phyloP scores from a whole-genome alignment of 1,140 invertebrate genomes.

The Bombus balteatus region DNA sequence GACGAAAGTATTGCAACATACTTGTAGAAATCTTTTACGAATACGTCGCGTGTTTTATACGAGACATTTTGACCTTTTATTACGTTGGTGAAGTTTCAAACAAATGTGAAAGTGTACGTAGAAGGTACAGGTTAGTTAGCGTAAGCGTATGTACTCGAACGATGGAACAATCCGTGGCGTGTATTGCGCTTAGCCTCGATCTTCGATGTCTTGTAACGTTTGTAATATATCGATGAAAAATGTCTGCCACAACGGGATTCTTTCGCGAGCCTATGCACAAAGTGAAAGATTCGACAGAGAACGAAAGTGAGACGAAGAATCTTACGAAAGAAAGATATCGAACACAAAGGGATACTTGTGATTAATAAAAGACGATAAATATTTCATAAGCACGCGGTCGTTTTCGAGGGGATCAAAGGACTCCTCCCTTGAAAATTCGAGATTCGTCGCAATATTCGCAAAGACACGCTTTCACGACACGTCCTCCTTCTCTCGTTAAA shows the following conservation, averaged over 20 bases:
- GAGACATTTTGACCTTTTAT: neutral
- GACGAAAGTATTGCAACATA: neutral
- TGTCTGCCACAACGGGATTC: too few relatives aligned
- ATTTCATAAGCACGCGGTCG: neutral
- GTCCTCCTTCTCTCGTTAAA: neutral
- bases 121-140: neutral
- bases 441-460: neutral
- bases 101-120: neutral
- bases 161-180: too few relatives aligned
- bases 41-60: neutral
- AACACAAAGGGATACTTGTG: neutral
- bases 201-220: too few relatives aligned
- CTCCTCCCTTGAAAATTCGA: neutral
- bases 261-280: neutral
- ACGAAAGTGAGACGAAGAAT: neutral
- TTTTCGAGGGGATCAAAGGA: neutral
- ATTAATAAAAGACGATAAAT: constrained; percentile 19
- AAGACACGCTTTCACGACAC: neutral
- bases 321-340: too few relatives aligned
- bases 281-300: neutral
- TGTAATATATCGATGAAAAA: too few relatives aligned
- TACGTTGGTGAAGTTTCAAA: neutral
- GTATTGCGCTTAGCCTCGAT: too few relatives aligned
- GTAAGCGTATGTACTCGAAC: too few relatives aligned
- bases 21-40: neutral